phyloP scores from a whole-genome alignment of 1,140 invertebrate species.

The Listronotus bonariensis region DNA sequence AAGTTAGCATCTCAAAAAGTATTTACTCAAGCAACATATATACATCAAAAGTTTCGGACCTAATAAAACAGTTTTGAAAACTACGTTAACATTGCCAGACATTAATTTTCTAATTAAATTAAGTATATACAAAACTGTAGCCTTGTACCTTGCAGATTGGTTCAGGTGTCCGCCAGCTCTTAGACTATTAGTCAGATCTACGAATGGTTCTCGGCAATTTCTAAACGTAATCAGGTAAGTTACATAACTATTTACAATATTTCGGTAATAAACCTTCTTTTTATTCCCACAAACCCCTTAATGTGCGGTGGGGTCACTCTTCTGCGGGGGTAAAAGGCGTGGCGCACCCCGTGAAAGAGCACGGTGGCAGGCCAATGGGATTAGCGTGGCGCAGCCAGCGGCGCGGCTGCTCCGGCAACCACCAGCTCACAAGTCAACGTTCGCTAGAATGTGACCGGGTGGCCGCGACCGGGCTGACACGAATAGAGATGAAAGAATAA shows the following conservation, averaged over 20 bases:
- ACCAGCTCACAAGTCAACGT: conserved; percentile 51
- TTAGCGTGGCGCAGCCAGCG: conserved; percentile 48
- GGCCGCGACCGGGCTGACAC: background rate
- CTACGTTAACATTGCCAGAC: too few relatives aligned
- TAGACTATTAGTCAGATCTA: too few relatives aligned
- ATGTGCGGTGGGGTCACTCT: background rate
- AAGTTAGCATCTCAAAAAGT: too few relatives aligned
- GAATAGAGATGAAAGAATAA: background rate
- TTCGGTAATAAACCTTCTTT: background rate
- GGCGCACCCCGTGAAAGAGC: conserved; percentile 19
- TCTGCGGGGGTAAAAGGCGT: background rate
- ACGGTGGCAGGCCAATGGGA: conserved; percentile 50
- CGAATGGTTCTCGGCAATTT: too few relatives aligned
- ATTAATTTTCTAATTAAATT: too few relatives aligned
- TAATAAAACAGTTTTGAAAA: too few relatives aligned
- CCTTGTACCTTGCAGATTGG: too few relatives aligned
- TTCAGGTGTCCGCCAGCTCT: too few relatives aligned
- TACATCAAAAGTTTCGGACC: too few relatives aligned
- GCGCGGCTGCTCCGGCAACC: conserved; percentile 37
- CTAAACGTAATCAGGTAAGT: too few relatives aligned
- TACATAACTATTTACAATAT: background rate
- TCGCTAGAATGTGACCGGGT: conserved; percentile 14
- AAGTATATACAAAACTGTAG: too few relatives aligned
- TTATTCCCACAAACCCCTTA: background rate
- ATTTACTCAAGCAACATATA: too few relatives aligned